Evolutionary conservation across 1,140 invertebrate species (phyloP).

Genomic region (Drosophila ananassae): DNA sequence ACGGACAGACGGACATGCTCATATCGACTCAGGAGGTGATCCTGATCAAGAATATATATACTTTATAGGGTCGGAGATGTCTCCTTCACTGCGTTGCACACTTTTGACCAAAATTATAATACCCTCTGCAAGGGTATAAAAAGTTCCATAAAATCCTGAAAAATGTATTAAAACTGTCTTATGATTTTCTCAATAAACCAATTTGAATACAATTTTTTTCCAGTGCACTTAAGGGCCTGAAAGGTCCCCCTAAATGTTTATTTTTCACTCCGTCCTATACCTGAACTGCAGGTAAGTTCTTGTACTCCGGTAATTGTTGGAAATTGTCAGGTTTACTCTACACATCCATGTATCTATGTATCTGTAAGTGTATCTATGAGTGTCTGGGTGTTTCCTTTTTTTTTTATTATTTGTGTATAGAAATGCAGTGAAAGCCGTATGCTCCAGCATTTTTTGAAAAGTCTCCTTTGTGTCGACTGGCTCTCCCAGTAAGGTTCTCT

Average conservation of each 20-base stretch:
- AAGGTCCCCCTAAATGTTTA: constrained; percentile 26
- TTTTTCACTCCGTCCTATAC: constrained; percentile 1
- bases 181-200: not conserved
- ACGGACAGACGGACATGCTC: too few species aligned
- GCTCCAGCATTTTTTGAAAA: constrained; percentile 15
- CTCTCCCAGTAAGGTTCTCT: not conserved
- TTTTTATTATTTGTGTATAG: constrained; percentile 18
- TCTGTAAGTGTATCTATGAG: not conserved
- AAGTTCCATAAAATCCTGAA: too few species aligned
- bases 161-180: too few species aligned
- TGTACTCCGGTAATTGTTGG: constrained; percentile 45
- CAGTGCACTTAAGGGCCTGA: constrained; percentile 9
- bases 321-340: constrained; percentile 27
- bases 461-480: constrained; percentile 25
- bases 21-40: too few species aligned
- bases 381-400: not conserved
- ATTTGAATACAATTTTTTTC: not conserved
- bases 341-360: too few species aligned
- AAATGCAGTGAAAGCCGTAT: constrained; percentile 65
- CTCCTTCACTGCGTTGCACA: too few species aligned
- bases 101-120: too few species aligned
- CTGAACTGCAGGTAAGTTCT: constrained; percentile 38
- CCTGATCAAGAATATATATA: too few species aligned
- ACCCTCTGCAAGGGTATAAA: too few species aligned
- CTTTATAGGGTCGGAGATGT: too few species aligned